Evolutionary conservation across 2,797 vertebrate genomes (phyloP).

Genomic region (Malurus splendens): DNA sequence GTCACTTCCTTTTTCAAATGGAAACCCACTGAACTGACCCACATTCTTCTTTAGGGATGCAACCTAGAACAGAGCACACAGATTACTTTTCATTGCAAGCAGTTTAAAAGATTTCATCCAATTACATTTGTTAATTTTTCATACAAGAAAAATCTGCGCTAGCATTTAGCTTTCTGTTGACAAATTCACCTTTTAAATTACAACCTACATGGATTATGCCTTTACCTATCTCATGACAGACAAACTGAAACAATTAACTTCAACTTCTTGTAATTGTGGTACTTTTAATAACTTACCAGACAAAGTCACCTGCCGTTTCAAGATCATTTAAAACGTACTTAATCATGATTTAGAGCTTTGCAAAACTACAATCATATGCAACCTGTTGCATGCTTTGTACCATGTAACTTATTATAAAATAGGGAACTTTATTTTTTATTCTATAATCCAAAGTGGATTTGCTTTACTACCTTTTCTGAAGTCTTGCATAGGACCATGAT

Average conservation of each 20-base stretch:
- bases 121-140: background rate
- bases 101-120: background rate
- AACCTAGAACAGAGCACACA: slow-evolving; percentile 62
- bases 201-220: background rate
- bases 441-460: background rate
- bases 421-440: background rate
- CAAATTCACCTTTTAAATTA: background rate
- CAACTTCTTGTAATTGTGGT: background rate
- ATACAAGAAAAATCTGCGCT: background rate
- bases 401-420: background rate
- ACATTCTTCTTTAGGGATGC: slow-evolving; percentile 86
- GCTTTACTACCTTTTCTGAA: background rate
- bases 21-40: slow-evolving; percentile 90
- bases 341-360: background rate
- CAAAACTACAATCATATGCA: background rate
- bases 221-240: background rate
- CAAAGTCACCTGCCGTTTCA: background rate
- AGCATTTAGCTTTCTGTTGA: background rate
- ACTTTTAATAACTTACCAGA: background rate
- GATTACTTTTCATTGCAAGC: background rate
- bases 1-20: slow-evolving; percentile 85
- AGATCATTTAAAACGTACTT: background rate
- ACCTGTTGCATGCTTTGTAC: background rate
- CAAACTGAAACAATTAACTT: background rate
- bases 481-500: background rate